Base-by-base conservation (phyloP, 2,888 invertebrate genomes). In the Drosophila subquinaria region DNA sequence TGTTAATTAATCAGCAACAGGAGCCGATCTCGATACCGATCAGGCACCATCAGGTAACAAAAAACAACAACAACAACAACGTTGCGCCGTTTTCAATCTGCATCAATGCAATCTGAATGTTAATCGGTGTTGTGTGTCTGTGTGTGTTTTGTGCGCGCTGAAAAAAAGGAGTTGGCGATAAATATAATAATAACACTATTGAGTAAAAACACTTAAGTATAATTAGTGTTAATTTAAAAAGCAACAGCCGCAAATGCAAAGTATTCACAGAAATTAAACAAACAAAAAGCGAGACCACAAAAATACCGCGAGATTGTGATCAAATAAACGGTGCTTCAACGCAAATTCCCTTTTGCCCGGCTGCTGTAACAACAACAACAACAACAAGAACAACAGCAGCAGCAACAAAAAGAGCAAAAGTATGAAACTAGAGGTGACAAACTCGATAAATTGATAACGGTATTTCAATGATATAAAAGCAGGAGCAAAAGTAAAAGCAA, bases 321-420 rank as follows among this genome's bases (percentile, higher is more conserved):
- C 38, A 50, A 64, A 53, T 20, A 40, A 82, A 86, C 87, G 84
- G 83, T 83, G 74, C 74, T 51, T 81, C 9, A 69, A 33, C 43
- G 62, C 17, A 62, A 48, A 48, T 68, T 72, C 55, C 69, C 53
- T 68, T 70, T 68, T 68, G 35, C 33, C 10, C 10, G 33, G 55
- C 42, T 42, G 57, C 27, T 47, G 43, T 47, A 36, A 23, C 48
- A 45, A 45, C 33, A 48, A 60, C 64, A 35, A 27, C 35, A 53
- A 20, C 17, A 62, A 23, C 23, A 4, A 23, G 4, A 23, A 23
- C 23, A 23, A 23, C 23, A 17, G 17, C 56, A 60, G 9, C 53
- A 40, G 35, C 33, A 52, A 45, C 15, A 43, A 36, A 55, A 48
- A 48, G n/a, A 64, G 35, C 35, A 33, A 38, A 38, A 66, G 38